Evolutionary conservation across 2,888 invertebrate species (phyloP), one percentile per base, ranked within the genome.

Genomic region (Hemithea aestivaria): DNA sequence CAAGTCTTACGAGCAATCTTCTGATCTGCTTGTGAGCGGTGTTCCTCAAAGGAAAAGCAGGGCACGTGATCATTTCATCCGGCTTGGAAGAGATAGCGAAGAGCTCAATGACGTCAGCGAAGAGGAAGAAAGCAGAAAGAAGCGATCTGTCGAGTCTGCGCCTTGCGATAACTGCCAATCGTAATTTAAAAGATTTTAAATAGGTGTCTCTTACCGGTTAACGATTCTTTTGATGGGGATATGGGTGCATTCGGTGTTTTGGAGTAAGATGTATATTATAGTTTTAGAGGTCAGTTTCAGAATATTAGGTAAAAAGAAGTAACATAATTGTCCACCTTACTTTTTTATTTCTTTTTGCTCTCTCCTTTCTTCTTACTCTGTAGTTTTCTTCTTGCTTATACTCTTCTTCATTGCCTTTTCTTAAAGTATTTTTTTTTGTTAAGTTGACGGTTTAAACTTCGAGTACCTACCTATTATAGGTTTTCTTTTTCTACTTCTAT

Each of bases 1-100:
- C 0, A 73, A 66, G n/a, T 37, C 38, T 3, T 65, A 54, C 4
- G 74, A 78, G 22, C 72, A 71, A 36, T 61, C 54, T 11, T 62
- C 74, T 0, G 75, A 78, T 1, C 35, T 73, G 10, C 52, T 64
- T 1, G 64, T 72, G 2, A 71, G 57, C 21, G 73, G 73, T 2
- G 73, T 68, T 21, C 82, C 82, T 20, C 76, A 80, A 40, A 76
- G 85, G 57, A 85, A 80, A 49, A 71, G 57, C 53, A 68, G 85
- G 39, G 85, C 84, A 2, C 64, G 84, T 9, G 75, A 85, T 41
- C 82, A 83, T 32, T 87, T 87, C 45, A 73, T 87, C 51, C 74
- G 85, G 39, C 73, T 87, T 0, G 85, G 85, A 1, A 65, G 85
- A 35, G 81, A 81, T 38, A 82, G 69, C 34, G 85, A 84, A 45